Percentiles rank a stretch among this genome's conserved stretches.
Evolutionary conservation across 2,113 vertebrate species (phyloP).

Genomic region (Rutilus rutilus): DNA sequence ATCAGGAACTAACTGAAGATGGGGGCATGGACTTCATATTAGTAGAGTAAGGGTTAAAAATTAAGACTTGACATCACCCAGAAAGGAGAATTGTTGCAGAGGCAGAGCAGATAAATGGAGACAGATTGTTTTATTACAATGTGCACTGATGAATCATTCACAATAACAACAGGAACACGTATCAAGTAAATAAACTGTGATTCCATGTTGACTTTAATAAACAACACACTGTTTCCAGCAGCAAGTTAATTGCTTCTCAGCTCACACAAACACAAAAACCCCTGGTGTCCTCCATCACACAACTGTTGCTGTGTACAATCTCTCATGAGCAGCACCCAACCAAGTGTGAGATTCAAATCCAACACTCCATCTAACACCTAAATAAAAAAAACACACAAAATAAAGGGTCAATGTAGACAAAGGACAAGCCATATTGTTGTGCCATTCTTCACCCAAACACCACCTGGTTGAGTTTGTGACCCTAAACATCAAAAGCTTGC

Average conservation of each 20-base stretch:
- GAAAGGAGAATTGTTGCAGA: not conserved
- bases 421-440: not conserved
- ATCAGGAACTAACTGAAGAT: not conserved
- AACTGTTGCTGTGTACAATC: conserved; percentile 29
- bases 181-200: not conserved
- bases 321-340: conserved; percentile 29
- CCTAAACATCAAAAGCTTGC: not conserved
- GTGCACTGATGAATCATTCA: not conserved
- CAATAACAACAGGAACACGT: not conserved
- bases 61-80: not conserved
- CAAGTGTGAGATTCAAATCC: conserved; percentile 41
- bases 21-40: too few relatives aligned
- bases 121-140: too few relatives aligned
- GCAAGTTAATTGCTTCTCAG: conserved; percentile 18
- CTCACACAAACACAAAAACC: conserved; percentile 32
- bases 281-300: conserved; percentile 24
- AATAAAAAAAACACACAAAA: not conserved
- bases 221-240: conserved; percentile 4
- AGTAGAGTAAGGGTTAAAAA: not conserved
- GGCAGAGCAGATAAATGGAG: not conserved
- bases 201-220: conserved; percentile 18
- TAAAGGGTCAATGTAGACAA: not conserved
- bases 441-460: conserved; percentile 21
- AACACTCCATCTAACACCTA: conserved; percentile 41
- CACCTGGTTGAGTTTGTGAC: not conserved